Percentiles rank a stretch among this genome's conserved stretches.
phyloP scores from a whole-genome alignment of 2,113 vertebrate species.

The Gadus chalcogrammus region DNA sequence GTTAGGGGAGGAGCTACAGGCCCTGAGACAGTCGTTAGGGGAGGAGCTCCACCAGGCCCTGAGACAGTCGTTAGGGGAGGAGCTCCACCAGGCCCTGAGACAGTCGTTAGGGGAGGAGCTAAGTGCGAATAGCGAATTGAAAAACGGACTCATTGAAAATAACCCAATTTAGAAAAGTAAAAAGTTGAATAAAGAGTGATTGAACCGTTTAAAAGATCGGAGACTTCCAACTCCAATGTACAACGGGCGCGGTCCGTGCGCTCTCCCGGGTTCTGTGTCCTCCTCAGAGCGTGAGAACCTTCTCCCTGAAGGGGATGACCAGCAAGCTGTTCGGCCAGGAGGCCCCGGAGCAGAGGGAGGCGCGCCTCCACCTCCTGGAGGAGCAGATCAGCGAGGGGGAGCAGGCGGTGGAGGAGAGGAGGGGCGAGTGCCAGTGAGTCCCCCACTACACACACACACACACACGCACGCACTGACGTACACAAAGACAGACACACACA shows the following conservation, averaged over 20 bases:
- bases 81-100: too few species aligned
- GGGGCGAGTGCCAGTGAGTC: constrained; percentile 85
- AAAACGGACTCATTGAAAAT: too few species aligned
- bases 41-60: too few species aligned
- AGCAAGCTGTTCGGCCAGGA: constrained; percentile 96
- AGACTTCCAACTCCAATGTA: too few species aligned
- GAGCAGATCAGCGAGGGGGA: constrained; percentile 90
- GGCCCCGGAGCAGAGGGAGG: constrained; percentile 90
- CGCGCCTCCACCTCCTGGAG: constrained; percentile 85
- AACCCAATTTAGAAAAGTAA: neutral
- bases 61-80: too few species aligned
- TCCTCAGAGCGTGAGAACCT: constrained; percentile 84
- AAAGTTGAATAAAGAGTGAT: neutral
- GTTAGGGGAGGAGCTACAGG: too few species aligned
- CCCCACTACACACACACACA: too few species aligned
- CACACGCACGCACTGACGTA: neutral
- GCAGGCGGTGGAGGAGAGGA: constrained; percentile 83
- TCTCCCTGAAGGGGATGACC: constrained; percentile 95
- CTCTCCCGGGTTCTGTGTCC: neutral
- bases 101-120: too few species aligned
- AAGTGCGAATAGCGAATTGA: too few species aligned
- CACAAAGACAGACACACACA: too few species aligned
- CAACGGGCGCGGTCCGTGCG: neutral
- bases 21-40: too few species aligned
- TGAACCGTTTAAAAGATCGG: neutral